Conservation (phyloP, 2,113 vertebrate genomes). For the Dasyprocta punctata region DNA sequence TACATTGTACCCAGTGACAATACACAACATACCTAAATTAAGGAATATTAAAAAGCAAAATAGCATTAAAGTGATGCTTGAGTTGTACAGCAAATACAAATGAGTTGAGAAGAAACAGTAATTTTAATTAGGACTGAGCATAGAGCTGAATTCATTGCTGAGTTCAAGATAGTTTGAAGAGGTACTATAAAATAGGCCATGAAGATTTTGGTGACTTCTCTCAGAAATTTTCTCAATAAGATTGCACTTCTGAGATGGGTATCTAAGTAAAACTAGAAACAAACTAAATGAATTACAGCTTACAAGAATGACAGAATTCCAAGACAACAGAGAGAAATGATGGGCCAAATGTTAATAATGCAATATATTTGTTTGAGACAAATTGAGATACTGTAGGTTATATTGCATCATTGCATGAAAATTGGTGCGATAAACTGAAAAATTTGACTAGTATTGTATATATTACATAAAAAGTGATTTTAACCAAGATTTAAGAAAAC, state of each 20-base stretch:
- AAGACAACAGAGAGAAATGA: not conserved
- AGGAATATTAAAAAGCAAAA: not conserved
- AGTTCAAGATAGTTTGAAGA: not conserved
- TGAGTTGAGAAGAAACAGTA: not conserved
- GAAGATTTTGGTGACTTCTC: not conserved
- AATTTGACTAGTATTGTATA: not conserved
- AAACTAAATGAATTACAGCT: not conserved
- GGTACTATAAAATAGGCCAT: not conserved
- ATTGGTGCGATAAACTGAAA: not conserved
- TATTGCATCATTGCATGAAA: not conserved
- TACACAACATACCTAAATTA: not conserved
- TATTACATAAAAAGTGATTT: not conserved
- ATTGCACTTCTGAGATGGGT: not conserved
- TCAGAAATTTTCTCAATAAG: not conserved
- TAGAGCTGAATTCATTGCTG: not conserved
- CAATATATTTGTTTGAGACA: not conserved
- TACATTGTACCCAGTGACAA: not conserved
- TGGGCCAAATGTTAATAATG: not conserved
- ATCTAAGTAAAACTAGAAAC: not conserved
- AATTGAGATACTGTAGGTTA: not conserved
- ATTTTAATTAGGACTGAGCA: not conserved
- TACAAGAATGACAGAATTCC: not conserved
- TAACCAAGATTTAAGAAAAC: not conserved
- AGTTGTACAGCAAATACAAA: not conserved
- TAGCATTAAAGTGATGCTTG: not conserved